phyloP scores from a whole-genome alignment of 2,113 vertebrate species.

The Forbesichthys papilliferus region DNA sequence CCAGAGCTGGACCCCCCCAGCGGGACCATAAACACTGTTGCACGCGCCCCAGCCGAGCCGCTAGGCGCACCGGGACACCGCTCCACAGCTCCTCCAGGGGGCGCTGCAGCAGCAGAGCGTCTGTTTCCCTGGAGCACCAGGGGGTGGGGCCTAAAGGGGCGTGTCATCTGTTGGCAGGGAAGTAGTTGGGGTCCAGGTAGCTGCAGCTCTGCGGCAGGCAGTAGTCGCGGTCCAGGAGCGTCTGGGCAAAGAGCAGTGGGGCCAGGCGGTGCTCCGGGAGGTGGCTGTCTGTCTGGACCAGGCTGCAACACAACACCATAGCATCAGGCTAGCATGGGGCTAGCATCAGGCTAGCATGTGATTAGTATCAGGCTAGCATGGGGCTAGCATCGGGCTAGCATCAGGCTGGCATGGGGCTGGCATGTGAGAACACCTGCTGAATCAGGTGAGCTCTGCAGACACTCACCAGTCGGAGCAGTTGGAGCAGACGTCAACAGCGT shows the following conservation, averaged over 20 bases:
- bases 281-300: conserved; percentile 94
- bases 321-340: no score
- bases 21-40: background rate
- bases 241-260: conserved; percentile 85
- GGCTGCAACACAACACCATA: conserved; percentile 66
- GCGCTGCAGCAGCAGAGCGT: conserved; percentile 36
- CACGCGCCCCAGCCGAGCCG: conserved; percentile 80
- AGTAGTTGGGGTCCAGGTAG: conserved; percentile 99
- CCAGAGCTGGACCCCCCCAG: no score
- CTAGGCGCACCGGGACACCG: conserved; percentile 49
- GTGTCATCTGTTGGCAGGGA: conserved; percentile 99
- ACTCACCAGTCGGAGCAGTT: conserved; percentile 96
- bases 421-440: no score
- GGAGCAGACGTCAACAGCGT: conserved; percentile 94
- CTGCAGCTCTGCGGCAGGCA: conserved; percentile 91
- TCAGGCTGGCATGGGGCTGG: no score
- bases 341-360: no score
- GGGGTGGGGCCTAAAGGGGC: conserved; percentile 57
- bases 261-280: conserved; percentile 93
- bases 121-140: conserved; percentile 56
- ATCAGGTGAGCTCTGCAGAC: no score
- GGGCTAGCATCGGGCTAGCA: no score
- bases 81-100: conserved; percentile 43
- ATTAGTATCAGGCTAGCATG: no score
- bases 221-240: conserved; percentile 99